A percentile compares a stretch with the other conserved stretches of the same genome.
Evolutionary conservation across 2,888 invertebrate genomes (phyloP).

Genomic region (Cheilosia variabilis): DNA sequence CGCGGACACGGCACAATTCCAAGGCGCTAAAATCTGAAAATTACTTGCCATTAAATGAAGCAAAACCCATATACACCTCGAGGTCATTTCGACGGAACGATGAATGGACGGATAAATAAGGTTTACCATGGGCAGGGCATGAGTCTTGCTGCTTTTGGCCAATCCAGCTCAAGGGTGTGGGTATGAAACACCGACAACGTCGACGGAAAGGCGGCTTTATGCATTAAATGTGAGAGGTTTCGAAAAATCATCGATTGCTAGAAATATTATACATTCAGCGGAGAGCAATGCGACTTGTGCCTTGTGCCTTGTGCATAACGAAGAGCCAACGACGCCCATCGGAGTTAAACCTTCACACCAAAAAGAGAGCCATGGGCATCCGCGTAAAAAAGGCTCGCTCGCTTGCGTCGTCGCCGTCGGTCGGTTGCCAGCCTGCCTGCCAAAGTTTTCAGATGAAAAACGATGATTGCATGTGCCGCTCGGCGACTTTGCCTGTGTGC

Average conservation of each 20-base stretch:
- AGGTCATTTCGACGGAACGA: conserved; percentile 72
- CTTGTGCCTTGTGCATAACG: conserved; percentile 59
- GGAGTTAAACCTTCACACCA: conserved; percentile 71
- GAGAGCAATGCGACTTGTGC: conserved; percentile 57
- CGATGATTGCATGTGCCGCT: conserved; percentile 75
- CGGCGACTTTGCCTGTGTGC: conserved; percentile 28
- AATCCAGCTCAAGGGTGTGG: conserved; percentile 52
- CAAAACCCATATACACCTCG: conserved; percentile 73
- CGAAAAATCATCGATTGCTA: conserved; percentile 73
- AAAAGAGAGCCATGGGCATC: conserved; percentile 72
- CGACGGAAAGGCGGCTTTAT: conserved; percentile 48
- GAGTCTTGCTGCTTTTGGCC: conserved; percentile 44
- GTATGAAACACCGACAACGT: conserved; percentile 22
- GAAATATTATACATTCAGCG: conserved; percentile 73
- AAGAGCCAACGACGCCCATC: conserved; percentile 73
- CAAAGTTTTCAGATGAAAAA: conserved; percentile 75
- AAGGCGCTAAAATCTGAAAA: conserved; percentile 73
- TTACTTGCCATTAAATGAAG: conserved; percentile 73
- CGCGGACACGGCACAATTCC: conserved; percentile 48
- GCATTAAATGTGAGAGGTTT: conserved; percentile 61
- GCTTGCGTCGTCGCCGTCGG: conserved; percentile 16
- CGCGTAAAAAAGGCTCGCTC: conserved; percentile 53
- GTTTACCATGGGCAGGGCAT: conserved; percentile 72
- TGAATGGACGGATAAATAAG: conserved; percentile 75
- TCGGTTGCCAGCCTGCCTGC: conserved; percentile 50